Evolutionary conservation across 2,797 vertebrate genomes (phyloP).

Genomic region (Clamator glandarius): DNA sequence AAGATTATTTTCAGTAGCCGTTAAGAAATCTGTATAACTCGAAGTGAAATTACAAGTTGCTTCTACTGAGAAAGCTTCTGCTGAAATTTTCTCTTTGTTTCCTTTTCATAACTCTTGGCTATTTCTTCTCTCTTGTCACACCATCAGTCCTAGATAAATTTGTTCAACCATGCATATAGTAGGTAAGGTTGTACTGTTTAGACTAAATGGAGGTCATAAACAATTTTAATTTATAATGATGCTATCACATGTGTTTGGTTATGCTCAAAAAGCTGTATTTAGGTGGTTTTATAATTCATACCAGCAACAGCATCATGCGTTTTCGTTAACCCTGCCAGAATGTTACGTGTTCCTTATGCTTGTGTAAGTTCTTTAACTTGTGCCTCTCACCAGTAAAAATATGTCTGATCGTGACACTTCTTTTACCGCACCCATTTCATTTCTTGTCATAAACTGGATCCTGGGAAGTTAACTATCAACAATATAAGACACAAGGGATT

Average conservation of each 20-base stretch:
- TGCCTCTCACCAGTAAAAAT: not conserved
- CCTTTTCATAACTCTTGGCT: not conserved
- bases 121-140: not conserved
- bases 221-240: conserved; percentile 39
- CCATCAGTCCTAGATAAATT: not conserved
- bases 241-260: conserved; percentile 3
- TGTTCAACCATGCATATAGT: not conserved
- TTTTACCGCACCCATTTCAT: not conserved
- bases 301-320: not conserved
- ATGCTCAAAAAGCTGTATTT: not conserved
- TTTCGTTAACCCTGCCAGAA: not conserved
- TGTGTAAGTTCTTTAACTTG: not conserved
- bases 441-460: not conserved
- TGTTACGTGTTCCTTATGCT: not conserved
- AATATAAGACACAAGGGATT: not conserved
- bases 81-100: conserved; percentile 25
- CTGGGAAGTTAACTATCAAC: not conserved
- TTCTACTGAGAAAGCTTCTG: not conserved
- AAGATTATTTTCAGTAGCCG: conserved; percentile 16
- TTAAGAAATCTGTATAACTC: conserved; percentile 12
- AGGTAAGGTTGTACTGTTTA: conserved; percentile 8
- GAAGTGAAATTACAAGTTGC: not conserved
- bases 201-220: conserved; percentile 6
- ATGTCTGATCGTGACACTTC: not conserved
- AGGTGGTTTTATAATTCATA: conserved; percentile 35